These are phyloP conservation scores for Sipha maydis DNA, from an alignment of 2,888 invertebrate species.

Conservation along the genomic window DNA sequence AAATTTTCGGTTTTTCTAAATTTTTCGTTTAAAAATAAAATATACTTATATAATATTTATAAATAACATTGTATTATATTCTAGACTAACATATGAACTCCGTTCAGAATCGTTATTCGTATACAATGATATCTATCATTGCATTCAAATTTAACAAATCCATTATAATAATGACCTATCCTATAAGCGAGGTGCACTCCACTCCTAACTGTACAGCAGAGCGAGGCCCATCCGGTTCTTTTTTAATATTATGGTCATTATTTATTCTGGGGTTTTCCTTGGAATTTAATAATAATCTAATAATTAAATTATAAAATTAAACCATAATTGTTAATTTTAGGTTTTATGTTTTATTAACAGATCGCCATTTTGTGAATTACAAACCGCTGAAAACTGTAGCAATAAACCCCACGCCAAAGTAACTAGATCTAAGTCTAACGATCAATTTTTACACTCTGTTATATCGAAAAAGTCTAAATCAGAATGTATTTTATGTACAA, in stretches of 20 bases:
- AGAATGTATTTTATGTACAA: slow-evolving; percentile 28
- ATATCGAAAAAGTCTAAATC: slow-evolving; percentile 41
- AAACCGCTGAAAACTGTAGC: background rate
- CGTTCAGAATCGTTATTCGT: too few species aligned
- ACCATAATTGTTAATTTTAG: background rate
- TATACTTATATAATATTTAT: too few species aligned
- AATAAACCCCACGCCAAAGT: slow-evolving; percentile 8
- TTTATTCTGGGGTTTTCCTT: background rate
- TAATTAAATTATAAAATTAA: background rate
- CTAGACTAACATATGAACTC: too few species aligned
- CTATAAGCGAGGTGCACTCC: too few species aligned
- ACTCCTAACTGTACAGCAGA: too few species aligned
- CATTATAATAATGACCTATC: too few species aligned
- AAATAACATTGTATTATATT: too few species aligned
- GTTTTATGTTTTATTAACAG: slow-evolving; percentile 33
- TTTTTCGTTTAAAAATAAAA: too few species aligned
- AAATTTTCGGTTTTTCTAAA: too few species aligned
- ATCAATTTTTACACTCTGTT: background rate
- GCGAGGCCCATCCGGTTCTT: too few species aligned
- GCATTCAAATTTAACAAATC: too few species aligned
- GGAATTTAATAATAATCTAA: background rate
- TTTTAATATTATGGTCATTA: background rate
- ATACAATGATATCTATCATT: too few species aligned
- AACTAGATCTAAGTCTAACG: slow-evolving; percentile 29
- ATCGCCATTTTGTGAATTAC: slow-evolving; percentile 26